A percentile compares a stretch with the other conserved stretches of the same genome.
Evolutionary conservation across 2,888 invertebrate genomes (phyloP).

Genomic region (Stenodera caucasica): DNA sequence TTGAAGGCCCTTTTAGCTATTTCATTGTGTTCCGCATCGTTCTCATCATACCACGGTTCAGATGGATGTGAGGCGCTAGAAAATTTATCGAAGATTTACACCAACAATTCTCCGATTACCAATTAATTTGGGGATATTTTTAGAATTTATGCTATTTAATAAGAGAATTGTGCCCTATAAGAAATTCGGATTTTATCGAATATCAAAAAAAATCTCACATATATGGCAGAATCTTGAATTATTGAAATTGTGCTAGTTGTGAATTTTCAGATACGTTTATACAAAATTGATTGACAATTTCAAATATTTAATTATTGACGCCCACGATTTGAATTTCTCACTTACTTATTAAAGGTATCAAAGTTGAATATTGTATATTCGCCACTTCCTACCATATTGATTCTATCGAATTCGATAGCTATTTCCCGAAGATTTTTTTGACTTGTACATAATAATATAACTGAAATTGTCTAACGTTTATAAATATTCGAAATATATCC

Average conservation of each 20-base stretch:
- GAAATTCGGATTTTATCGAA: too few relatives aligned
- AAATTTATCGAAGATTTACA: constrained; percentile 13
- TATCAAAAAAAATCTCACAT: too few relatives aligned
- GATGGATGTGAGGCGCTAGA: constrained; percentile 55
- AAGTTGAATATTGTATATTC: constrained; percentile 99
- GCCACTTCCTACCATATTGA: constrained; percentile 94
- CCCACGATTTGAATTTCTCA: constrained; percentile 23
- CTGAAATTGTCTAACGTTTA: constrained; percentile 63
- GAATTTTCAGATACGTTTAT: too few relatives aligned
- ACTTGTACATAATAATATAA: constrained; percentile 93
- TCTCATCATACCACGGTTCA: constrained; percentile 83
- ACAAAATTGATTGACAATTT: too few relatives aligned
- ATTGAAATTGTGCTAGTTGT: background rate
- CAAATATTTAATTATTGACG: too few relatives aligned
- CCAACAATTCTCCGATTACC: background rate
- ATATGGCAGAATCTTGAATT: background rate
- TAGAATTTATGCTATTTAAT: too few relatives aligned
- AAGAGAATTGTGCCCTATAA: too few relatives aligned
- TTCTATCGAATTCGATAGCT: constrained; percentile 88
- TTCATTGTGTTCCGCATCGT: constrained; percentile 80
- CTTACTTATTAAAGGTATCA: constrained; percentile 93
- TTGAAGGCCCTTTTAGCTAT: constrained; percentile 84
- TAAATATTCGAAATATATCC: constrained; percentile 5
- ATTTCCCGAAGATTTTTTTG: constrained; percentile 87
- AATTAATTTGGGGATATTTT: too few relatives aligned